Base-by-base conservation (phyloP, 2,797 vertebrate species). In the Ptychobarbus kaznakovi region DNA sequence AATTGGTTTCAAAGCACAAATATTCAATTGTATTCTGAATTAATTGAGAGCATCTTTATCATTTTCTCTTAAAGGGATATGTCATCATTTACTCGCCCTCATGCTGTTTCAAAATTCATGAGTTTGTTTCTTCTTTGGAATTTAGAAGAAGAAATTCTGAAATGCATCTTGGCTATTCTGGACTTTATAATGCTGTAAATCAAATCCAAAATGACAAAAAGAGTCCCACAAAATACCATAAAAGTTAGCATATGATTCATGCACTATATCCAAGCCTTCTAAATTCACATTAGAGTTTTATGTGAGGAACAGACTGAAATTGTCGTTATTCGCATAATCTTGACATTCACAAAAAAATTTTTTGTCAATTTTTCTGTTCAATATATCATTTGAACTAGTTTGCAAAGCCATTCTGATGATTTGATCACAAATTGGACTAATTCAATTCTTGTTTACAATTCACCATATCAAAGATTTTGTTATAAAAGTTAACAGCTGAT, bases 41-140 rank as follows among this genome's bases (percentile, higher is more conserved):
- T 89, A 83, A 84, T 70, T 86, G 80, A 86, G 75, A 85, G n/a
- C 58, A 75, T 66, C 28, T 86, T 83, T 73, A 61, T 61, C 8
- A 38, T 20, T 49, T 76, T 61, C 6, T 13, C 51, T 78, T 44
- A 63, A 82, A 82, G 51, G 15, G 35, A 72, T 40, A 49, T 53
- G 18, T 38, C 65, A 53, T 58, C 35, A 58, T 72, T 70, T 32
- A 32, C 15, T 51, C 15, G 4, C 15, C 15, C 49, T 69, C 32
- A 56, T n/a, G 49, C 73, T 56, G n/a, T 73, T 80, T n/a, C 28
- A 10, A 53, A 53, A 51, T 5, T 32, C 46, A 20, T 53, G 72
- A 75, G 25, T 51, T 53, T 35, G 10, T 75, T 53, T 75, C 28
- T 53, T 53, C 20, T 53, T 32, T 75, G 49, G 5, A 75, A 35